Conservation (phyloP, 2,888 invertebrate species). For the Drosophila falleni region DNA sequence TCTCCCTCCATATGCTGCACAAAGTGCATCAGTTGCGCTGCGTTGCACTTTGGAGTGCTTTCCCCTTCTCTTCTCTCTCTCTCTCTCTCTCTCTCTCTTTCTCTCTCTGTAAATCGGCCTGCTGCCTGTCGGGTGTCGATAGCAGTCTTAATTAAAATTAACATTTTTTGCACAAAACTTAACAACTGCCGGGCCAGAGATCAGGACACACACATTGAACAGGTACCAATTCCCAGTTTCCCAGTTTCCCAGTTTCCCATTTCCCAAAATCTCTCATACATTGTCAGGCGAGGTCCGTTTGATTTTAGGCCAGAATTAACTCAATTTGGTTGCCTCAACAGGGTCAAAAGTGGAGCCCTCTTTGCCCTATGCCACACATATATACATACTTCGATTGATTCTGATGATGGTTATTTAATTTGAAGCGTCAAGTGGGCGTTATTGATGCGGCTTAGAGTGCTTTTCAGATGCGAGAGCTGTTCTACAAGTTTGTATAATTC, state of each 20-base stretch:
- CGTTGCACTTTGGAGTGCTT: slow-evolving; percentile 76
- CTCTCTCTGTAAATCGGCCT: too few relatives aligned
- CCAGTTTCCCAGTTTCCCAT: neutral
- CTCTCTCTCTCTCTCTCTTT: too few relatives aligned
- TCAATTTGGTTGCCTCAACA: slow-evolving; percentile 66
- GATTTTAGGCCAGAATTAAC: slow-evolving; percentile 80
- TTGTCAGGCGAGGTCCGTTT: slow-evolving; percentile 51
- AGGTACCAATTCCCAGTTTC: slow-evolving; percentile 9
- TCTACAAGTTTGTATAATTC: slow-evolving; percentile 17
- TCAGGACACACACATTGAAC: slow-evolving; percentile 28
- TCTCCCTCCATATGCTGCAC: slow-evolving; percentile 37
- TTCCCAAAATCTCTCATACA: slow-evolving; percentile 38
- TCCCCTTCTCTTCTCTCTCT: neutral
- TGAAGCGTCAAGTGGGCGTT: slow-evolving; percentile 76
- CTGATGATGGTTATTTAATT: slow-evolving; percentile 80
- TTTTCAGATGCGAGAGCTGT: slow-evolving; percentile 20
- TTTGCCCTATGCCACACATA: slow-evolving; percentile 12
- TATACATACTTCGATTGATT: slow-evolving; percentile 67
- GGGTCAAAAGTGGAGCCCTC: slow-evolving; percentile 22
- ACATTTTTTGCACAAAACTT: slow-evolving; percentile 78
- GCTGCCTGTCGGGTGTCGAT: slow-evolving; percentile 73
- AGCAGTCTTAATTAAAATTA: slow-evolving; percentile 81
- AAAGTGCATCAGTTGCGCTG: slow-evolving; percentile 82
- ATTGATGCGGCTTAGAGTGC: slow-evolving; percentile 67
- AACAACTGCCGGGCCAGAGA: slow-evolving; percentile 36